Conservation (phyloP, 2,113 vertebrate species). For the Heterocephalus glaber region DNA sequence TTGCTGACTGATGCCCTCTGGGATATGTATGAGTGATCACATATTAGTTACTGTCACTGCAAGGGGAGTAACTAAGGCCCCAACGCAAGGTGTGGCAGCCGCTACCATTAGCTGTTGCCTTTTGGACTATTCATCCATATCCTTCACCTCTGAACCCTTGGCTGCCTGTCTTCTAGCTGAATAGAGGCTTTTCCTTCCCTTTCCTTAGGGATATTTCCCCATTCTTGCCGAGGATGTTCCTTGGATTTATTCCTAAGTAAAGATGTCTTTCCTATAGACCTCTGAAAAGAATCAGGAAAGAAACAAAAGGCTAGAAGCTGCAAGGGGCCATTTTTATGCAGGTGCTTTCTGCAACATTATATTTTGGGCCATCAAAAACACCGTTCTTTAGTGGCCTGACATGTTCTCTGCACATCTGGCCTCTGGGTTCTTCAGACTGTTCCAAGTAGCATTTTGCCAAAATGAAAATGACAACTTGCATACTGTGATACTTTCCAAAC, state of each 20-base stretch:
- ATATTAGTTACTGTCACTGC: background rate
- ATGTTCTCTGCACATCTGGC: slow-evolving; percentile 54
- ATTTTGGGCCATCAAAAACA: slow-evolving; percentile 27
- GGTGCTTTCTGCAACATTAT: background rate
- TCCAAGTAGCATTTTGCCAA: slow-evolving; percentile 40
- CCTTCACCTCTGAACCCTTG: background rate
- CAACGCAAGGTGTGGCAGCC: background rate
- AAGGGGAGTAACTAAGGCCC: background rate
- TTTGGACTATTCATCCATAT: background rate
- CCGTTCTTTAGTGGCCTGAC: slow-evolving; percentile 47
- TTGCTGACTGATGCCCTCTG: background rate
- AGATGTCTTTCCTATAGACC: slow-evolving; percentile 15
- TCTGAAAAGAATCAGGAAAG: background rate
- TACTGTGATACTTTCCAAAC: slow-evolving; percentile 19
- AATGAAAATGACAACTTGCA: slow-evolving; percentile 49
- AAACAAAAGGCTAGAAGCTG: background rate
- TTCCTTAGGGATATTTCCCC: slow-evolving; percentile 1
- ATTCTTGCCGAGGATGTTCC: slow-evolving; percentile 51
- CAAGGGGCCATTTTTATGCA: background rate
- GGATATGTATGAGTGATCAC: no score
- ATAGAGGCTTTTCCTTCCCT: slow-evolving; percentile 4
- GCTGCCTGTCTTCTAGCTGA: background rate
- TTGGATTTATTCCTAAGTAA: slow-evolving; percentile 56
- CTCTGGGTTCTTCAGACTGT: background rate
- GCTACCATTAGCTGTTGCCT: rapidly evolving